Evolutionary conservation across 2,797 vertebrate species (phyloP), one percentile per base, ranked within the genome.

Genomic region (Pantherophis vulpinus): DNA sequence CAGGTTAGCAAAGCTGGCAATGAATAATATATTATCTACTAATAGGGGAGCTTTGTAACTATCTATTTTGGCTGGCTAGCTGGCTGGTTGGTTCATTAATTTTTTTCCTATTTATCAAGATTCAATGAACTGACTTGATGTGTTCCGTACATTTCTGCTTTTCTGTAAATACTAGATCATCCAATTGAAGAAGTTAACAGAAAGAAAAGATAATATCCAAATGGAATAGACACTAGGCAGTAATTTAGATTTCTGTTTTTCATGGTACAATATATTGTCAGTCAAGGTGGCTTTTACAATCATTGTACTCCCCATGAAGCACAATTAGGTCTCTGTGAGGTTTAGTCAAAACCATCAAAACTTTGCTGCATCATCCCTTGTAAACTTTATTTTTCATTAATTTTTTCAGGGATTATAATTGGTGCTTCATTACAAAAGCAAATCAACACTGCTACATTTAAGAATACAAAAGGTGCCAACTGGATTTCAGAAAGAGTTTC

Each of bases 121-220:
- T 91, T 93, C 92, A 93, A 54, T 86, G 91, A 90, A 94, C 42
- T 29, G 92, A 90, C 91, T 90, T 51, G 91, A 87, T 89, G 55
- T 27, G n/a, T 37, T 74, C 5, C n/a, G 54, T 2, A 51, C 87
- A 47, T 70, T 91, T 88, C 60, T 42, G 29, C 14, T 51, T 61
- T 42, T 61, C 42, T 61, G 25, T 7, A 29, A 54, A 54, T 87
- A 55, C 51, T 87, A 87, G 27, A 55, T 70, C n/a, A 70, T 70
- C n/a, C 66, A 16, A 32, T 32, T 70, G 14, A 70, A 32, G 14
- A 37, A n/a, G n/a, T 70, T 70, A 70, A 70, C n/a, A 32, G 14
- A 70, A 70, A 70, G 14, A 70, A 70, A 37, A 70, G 18, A 18
- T 18, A 18, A 32, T 70, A 32, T 70, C 66, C 66, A 32, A 70